A percentile compares a stretch with the other conserved stretches of the same genome.
phyloP scores from a whole-genome alignment of 1,140 invertebrate genomes.

The Hylaeus volcanicus region DNA sequence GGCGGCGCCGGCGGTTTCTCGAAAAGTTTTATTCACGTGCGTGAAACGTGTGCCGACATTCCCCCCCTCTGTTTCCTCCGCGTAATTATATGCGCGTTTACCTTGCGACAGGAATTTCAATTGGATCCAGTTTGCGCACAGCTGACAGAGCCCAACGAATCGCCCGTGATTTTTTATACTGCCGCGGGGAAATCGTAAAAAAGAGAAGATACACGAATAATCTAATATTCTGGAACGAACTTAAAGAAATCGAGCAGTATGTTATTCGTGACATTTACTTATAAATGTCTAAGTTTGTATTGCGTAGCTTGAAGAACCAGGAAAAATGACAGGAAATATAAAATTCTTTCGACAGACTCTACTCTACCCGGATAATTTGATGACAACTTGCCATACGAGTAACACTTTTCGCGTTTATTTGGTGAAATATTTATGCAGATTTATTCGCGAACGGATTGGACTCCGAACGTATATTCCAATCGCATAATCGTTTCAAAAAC shows the following conservation, averaged over 20 bases:
- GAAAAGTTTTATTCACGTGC: slow-evolving; percentile 39
- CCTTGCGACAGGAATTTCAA: slow-evolving; percentile 62
- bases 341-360: too few species aligned
- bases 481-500: too few species aligned
- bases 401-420: too few species aligned
- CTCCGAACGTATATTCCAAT: too few species aligned
- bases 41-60: slow-evolving; percentile 11
- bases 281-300: too few species aligned
- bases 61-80: slow-evolving; percentile 33
- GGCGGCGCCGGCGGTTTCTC: not conserved
- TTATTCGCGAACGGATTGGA: too few species aligned
- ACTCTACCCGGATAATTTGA: too few species aligned
- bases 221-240: not conserved
- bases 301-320: too few species aligned
- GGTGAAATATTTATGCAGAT: too few species aligned
- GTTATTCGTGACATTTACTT: too few species aligned
- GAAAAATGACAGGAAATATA: too few species aligned
- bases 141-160: slow-evolving; percentile 7
- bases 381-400: too few species aligned
- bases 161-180: slow-evolving; percentile 18
- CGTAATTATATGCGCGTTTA: slow-evolving; percentile 54
- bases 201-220: not conserved
- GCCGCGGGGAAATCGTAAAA: not conserved
- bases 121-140: slow-evolving; percentile 15
- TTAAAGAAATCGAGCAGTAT: not conserved